phyloP scores from a whole-genome alignment of 2,888 invertebrate genomes.

The Parnassius glacialis region DNA sequence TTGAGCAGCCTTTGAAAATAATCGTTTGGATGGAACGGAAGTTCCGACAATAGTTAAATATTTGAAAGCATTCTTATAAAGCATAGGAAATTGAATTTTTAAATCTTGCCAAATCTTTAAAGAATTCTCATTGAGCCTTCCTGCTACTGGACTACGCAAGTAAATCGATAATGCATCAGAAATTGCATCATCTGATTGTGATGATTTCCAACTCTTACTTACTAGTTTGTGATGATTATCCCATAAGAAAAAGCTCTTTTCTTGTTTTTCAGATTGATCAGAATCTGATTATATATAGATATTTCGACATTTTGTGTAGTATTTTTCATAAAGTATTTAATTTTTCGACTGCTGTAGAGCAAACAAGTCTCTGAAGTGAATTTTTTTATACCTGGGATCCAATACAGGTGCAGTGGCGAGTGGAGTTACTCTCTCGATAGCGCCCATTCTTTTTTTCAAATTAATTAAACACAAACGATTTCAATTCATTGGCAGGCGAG shows the following conservation, averaged over 20 bases:
- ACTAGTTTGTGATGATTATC: slow-evolving; percentile 3
- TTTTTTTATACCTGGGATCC: slow-evolving; percentile 1
- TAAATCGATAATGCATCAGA: slow-evolving; percentile 1
- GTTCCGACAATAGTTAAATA: no score
- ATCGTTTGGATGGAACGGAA: no score
- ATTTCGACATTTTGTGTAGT: background rate
- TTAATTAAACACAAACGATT: background rate
- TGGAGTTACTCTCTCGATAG: background rate
- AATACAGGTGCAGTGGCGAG: background rate
- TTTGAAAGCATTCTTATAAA: background rate
- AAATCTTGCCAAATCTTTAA: slow-evolving; percentile 4
- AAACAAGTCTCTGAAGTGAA: background rate
- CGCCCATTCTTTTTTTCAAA: background rate
- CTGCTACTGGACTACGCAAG: slow-evolving; percentile 1
- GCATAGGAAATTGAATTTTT: slow-evolving; percentile 8
- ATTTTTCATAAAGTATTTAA: background rate
- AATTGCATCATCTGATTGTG: background rate
- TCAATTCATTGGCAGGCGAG: background rate
- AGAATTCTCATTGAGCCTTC: slow-evolving; percentile 4
- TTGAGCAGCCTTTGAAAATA: no score
- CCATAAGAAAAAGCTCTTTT: background rate
- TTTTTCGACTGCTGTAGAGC: background rate
- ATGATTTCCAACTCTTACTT: background rate
- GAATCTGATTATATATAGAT: background rate
- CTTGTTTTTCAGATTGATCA: no score